These are phyloP conservation scores for Bos indicus DNA, from an alignment of 2,113 vertebrate species.

Conservation along the genomic window DNA sequence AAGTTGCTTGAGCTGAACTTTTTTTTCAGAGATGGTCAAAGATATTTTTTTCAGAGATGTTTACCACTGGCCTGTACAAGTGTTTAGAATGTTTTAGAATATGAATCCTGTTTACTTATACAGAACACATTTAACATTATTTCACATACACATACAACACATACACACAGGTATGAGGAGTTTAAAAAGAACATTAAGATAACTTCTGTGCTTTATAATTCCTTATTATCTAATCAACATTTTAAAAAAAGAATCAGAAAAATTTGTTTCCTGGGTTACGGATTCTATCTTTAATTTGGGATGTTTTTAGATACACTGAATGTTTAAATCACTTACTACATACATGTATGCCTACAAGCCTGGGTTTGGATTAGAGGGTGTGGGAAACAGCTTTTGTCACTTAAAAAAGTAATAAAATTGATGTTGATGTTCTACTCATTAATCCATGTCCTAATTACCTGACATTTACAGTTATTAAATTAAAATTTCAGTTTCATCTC, in stretches of 20 bases:
- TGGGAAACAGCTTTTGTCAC: not conserved
- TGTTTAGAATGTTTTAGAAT: not conserved
- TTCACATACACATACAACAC: not conserved
- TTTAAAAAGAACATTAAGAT: not conserved
- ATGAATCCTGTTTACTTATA: not conserved
- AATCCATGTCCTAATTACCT: not conserved
- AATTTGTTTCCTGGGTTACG: not conserved
- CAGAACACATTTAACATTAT: not conserved
- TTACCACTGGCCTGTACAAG: not conserved
- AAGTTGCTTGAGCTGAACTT: not conserved
- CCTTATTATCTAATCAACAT: not conserved
- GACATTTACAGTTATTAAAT: not conserved
- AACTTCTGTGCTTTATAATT: not conserved
- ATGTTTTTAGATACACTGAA: not conserved
- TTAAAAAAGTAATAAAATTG: not conserved
- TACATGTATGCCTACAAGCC: not conserved
- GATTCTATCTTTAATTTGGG: not conserved
- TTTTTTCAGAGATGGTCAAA: not conserved
- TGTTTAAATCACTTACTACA: not conserved
- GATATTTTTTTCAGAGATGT: not conserved
- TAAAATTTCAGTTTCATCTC: conserved; percentile 13
- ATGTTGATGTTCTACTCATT: not conserved
- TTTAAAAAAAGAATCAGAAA: not conserved
- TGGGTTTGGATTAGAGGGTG: not conserved
- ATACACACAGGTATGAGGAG: not conserved